These are phyloP conservation scores for Perca flavescens DNA, from an alignment of 2,113 vertebrate genomes.

Conservation along the genomic window DNA sequence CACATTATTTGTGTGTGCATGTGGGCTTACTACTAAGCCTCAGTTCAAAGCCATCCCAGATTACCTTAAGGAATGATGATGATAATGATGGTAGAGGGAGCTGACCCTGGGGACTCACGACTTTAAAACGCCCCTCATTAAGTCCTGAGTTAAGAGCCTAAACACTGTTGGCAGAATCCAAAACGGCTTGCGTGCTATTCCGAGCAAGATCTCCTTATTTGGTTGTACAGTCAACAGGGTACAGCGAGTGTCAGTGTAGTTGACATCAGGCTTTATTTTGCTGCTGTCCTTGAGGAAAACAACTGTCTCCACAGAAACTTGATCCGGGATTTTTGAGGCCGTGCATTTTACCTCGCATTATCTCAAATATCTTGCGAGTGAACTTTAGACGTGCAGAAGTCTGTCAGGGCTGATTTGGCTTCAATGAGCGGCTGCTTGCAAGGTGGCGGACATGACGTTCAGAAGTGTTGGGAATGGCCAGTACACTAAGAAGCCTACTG, in stretches of 20 bases:
- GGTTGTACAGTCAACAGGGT: not conserved
- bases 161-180: conserved; percentile 44
- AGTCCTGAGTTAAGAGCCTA: conserved; percentile 41
- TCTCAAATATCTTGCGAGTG: conserved; percentile 21
- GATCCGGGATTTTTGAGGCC: conserved; percentile 21
- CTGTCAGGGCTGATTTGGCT: conserved; percentile 25
- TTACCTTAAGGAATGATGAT: conserved; percentile 63
- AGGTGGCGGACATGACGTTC: conserved; percentile 21
- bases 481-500: conserved; percentile 17
- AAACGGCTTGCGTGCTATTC: conserved; percentile 43
- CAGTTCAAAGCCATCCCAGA: conserved; percentile 66
- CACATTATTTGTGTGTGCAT: conserved; percentile 43
- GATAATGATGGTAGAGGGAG: conserved; percentile 49
- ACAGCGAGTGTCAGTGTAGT: not conserved
- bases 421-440: conserved; percentile 9
- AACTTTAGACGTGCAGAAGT: conserved; percentile 41
- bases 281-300: not conserved
- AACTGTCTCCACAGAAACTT: not conserved
- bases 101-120: conserved; percentile 31
- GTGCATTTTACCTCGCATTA: conserved; percentile 16
- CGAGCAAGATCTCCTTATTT: conserved; percentile 46
- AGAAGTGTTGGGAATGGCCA: conserved; percentile 50
- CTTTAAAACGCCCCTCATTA: conserved; percentile 58
- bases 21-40: conserved; percentile 36
- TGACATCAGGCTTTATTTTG: not conserved